Base-by-base conservation (phyloP, 2,888 invertebrate species). In the Apodemia duryi region DNA sequence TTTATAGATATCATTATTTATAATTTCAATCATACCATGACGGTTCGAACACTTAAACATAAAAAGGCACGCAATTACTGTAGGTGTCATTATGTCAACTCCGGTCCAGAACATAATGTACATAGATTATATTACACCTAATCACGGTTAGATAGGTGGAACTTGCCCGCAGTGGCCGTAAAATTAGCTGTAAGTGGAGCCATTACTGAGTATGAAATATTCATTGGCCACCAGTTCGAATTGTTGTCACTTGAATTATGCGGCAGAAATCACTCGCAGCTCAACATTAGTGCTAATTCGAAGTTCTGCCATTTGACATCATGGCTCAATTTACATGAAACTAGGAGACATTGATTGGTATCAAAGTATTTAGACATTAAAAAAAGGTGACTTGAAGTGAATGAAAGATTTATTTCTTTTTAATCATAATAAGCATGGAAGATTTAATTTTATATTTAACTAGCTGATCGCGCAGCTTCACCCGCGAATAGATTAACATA, bases 191-290 rank as follows among this genome's bases (percentile, higher is more conserved):
- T 80, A 83, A 85, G 80, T 81, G 79, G 78, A 68, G 77, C 69
- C 73, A 86, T 86, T 87, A 85, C 81, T 75, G 71, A 76, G 73
- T 79, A 87, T 88, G 86, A 86, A 88, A 85, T 88, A 88, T 89
- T 86, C 87, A 89, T 86, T 79, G 84, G 77, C 83, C 83, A 85
- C 85, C 82, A 75, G 77, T 81, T 78, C 71, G 77, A 84, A 83
- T 83, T 85, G 84, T 88, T 88, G 86, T 86, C 88, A 86, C 86
- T 83, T 78, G 77, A 74, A 84, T 86, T 84, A 86, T 82, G 79
- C 79, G 71, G 75, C 79, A 82, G 81, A 83, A 85, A 85, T 88
- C 86, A 88, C 82, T 87, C 84, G 84, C 68, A 76, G 76, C 74
- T 72, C 72, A 75, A 78, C 82, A 86, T 85, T 85, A 85, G 77